These are phyloP conservation scores for Leptoclinus maculatus DNA, from an alignment of 2,797 vertebrate species.

Conservation along the genomic window DNA sequence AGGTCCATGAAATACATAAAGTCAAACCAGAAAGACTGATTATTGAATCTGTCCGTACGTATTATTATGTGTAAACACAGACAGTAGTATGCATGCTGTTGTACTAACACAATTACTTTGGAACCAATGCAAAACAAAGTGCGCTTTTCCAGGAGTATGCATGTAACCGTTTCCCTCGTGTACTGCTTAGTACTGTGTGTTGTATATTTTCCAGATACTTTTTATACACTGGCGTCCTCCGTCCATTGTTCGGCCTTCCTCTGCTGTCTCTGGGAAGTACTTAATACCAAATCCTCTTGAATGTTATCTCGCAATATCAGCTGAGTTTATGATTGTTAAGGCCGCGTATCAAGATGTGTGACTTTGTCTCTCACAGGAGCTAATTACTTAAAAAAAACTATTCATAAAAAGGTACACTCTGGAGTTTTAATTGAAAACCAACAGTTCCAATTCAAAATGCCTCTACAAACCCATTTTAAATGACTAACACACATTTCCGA, in stretches of 20 bases:
- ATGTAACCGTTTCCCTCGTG: not conserved
- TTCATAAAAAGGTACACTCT: conserved; percentile 8
- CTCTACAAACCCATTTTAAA: not conserved
- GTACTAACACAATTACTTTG: not conserved
- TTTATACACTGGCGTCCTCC: not conserved
- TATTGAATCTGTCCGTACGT: not conserved
- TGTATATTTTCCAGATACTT: not conserved
- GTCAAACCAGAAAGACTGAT: not conserved
- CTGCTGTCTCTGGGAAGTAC: not conserved
- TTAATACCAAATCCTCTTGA: not conserved
- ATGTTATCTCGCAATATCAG: conserved; percentile 1
- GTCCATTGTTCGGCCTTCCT: conserved; percentile 3
- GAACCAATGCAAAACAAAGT: not conserved
- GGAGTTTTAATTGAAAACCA: conserved; percentile 1
- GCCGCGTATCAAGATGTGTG: conserved; percentile 6
- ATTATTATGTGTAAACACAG: not conserved
- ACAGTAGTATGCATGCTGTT: conserved; percentile 7
- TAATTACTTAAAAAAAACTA: not conserved
- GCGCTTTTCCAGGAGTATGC: not conserved
- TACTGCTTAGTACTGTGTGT: not conserved
- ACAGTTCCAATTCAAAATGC: not conserved
- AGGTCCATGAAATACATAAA: not conserved
- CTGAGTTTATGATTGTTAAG: not conserved
- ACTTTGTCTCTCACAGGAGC: not conserved
- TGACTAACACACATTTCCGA: not conserved